These are phyloP conservation scores for Atta cephalotes DNA, from an alignment of 1,140 invertebrate genomes.

Conservation along the genomic window DNA sequence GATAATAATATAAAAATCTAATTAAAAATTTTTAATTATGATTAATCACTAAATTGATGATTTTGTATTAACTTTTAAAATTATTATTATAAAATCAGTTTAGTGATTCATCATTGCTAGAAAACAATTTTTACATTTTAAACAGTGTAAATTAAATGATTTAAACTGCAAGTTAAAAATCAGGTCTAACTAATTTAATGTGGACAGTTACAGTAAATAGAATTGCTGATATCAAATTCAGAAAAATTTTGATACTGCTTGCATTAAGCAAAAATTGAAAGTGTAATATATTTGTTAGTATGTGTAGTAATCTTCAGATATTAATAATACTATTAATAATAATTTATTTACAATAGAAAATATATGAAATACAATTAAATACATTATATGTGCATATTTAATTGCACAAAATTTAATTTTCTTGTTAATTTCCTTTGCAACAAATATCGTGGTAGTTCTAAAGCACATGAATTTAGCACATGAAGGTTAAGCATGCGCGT, in stretches of 20 bases:
- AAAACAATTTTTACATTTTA: too few relatives aligned
- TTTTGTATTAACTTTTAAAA: too few relatives aligned
- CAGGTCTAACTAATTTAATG: background rate
- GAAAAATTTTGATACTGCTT: background rate
- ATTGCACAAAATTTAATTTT: background rate
- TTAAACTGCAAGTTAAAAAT: too few relatives aligned
- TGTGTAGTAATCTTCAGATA: background rate
- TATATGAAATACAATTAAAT: background rate
- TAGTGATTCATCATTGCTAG: too few relatives aligned
- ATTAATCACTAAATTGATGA: too few relatives aligned
- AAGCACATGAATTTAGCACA: background rate
- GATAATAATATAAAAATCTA: too few relatives aligned
- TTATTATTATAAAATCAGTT: too few relatives aligned
- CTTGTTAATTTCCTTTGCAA: background rate
- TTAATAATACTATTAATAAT: background rate
- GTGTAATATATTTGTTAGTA: background rate
- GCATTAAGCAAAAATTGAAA: background rate
- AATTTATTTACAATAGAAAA: background rate
- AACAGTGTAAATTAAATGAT: too few relatives aligned
- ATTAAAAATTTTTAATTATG: too few relatives aligned
- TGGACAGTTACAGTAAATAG: background rate
- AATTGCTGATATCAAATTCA: background rate
- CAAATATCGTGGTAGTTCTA: background rate
- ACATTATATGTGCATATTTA: background rate
- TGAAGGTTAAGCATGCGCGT: constrained; percentile 28